Evolutionary conservation across 2,797 vertebrate species (phyloP).

Genomic region (Halcyon badia): DNA sequence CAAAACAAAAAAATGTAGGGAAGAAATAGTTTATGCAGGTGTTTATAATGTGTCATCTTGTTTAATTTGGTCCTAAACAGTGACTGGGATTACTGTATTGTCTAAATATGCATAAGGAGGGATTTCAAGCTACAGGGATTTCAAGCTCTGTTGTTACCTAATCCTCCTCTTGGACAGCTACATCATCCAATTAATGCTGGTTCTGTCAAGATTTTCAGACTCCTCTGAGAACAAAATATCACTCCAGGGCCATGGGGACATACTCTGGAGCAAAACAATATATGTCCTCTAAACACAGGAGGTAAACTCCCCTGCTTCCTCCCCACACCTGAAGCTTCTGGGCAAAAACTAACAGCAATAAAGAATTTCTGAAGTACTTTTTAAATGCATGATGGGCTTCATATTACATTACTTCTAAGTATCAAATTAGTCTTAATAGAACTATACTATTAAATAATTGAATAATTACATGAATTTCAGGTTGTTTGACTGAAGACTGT

Average conservation of each 20-base stretch:
- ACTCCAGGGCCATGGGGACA: not conserved
- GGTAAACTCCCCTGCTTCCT: not conserved
- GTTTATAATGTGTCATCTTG: not conserved
- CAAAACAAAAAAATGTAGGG: not conserved
- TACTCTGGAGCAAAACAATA: not conserved
- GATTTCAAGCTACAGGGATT: conserved; percentile 1
- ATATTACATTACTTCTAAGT: not conserved
- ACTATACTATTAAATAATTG: conserved; percentile 36
- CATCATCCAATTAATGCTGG: not conserved
- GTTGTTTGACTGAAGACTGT: not conserved
- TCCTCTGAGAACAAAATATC: not conserved
- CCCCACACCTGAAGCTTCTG: not conserved
- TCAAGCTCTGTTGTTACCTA: conserved; percentile 1
- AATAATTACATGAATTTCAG: conserved; percentile 5
- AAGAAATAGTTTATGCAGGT: not conserved
- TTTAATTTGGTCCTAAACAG: not conserved
- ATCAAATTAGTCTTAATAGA: not conserved
- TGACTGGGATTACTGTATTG: not conserved
- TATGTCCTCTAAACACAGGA: not conserved
- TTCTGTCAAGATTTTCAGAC: conserved; percentile 6
- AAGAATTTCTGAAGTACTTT: not conserved
- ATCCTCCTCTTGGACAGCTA: conserved; percentile 10
- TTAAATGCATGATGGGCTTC: not conserved
- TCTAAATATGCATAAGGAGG: conserved; percentile 1
- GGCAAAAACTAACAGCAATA: not conserved